Evolutionary conservation across 1,140 invertebrate species (phyloP), one percentile per base, ranked within the genome.

Genomic region (Magallana ariakensis): DNA sequence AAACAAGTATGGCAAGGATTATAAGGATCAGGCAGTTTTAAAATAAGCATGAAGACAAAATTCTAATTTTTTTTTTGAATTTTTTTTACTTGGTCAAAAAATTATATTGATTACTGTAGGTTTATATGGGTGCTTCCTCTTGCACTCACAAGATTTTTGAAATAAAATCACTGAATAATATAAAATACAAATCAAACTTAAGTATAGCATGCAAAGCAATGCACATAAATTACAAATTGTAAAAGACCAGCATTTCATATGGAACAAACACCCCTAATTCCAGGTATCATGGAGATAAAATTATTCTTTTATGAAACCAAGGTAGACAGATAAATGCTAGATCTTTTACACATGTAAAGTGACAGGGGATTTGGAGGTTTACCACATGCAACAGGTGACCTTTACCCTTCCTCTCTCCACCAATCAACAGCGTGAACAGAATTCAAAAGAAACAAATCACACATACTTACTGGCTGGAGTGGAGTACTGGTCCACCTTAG

Each of bases 381-480:
- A 70, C 66, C 66, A 70, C 66, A 70, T 70, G 80, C 80, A 33
- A 33, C 33, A 54, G 80, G 6, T 8, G 15, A 84, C 56, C 58
- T 62, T 16, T 56, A 33, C 33, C 33, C 26, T 46, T 57, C 83
- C 26, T 58, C 15, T 83, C 19, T 84, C 13, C 55, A 58, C 56
- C 58, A 60, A 62, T 58, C 16, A 84, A 58, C n/a, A 70, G 56
- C 83, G 16, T 80, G 22, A 4, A 19, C 11, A 57, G 3, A 83
- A 19, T 46, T 57, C 22, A 62, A 85, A 13, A 62, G 2, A 33
- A 70, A 26, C 26, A 83, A 85, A 60, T 55, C 75, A 83, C 81
- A 81, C 60, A 86, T 89, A 93, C 92, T 93, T 89, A 93, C 93
- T 92, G 87, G 90, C 91, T 15, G 92, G 93, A 8, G 93, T 92